phyloP scores from a whole-genome alignment of 1,140 invertebrate genomes.

The Cheumatopsyche charites region DNA sequence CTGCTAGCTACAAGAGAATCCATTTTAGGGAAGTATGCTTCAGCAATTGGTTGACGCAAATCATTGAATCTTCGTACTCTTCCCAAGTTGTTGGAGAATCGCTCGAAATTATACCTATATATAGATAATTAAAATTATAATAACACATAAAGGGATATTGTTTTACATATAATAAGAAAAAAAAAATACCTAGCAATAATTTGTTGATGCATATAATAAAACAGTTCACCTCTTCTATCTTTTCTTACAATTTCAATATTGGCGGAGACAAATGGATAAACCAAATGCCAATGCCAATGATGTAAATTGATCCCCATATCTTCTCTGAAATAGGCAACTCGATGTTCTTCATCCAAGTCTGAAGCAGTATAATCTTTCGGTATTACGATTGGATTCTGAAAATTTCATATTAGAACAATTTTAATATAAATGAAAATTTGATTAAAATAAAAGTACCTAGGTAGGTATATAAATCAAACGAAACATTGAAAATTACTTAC shows the following conservation, averaged over 20 bases:
- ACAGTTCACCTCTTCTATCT: conserved; percentile 75
- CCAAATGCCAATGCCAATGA: conserved; percentile 87
- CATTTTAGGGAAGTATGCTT: conserved; percentile 77
- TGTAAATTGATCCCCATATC: conserved; percentile 76
- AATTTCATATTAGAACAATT: too few species aligned
- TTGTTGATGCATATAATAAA: conserved; percentile 82
- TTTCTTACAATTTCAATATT: conserved; percentile 67
- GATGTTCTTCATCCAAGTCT: conserved; percentile 75
- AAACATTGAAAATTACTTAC: too few species aligned
- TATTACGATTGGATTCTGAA: conserved; percentile 69
- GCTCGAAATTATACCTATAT: conserved; percentile 72
- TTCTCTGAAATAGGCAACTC: conserved; percentile 77
- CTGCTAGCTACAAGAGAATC: conserved; percentile 67
- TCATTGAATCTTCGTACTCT: conserved; percentile 66
- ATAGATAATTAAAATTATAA: conserved; percentile 7
- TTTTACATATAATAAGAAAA: conserved; percentile 20
- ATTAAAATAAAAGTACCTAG: background rate
- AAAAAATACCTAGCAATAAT: conserved; percentile 64
- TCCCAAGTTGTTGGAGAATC: conserved; percentile 67
- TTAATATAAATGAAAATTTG: background rate
- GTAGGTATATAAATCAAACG: conserved; percentile 1
- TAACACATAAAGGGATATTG: background rate
- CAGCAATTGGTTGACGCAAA: conserved; percentile 66
- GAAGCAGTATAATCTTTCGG: conserved; percentile 76
- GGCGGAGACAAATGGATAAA: conserved; percentile 73